phyloP scores from a whole-genome alignment of 2,113 vertebrate species.

The Raphicerus campestris region DNA sequence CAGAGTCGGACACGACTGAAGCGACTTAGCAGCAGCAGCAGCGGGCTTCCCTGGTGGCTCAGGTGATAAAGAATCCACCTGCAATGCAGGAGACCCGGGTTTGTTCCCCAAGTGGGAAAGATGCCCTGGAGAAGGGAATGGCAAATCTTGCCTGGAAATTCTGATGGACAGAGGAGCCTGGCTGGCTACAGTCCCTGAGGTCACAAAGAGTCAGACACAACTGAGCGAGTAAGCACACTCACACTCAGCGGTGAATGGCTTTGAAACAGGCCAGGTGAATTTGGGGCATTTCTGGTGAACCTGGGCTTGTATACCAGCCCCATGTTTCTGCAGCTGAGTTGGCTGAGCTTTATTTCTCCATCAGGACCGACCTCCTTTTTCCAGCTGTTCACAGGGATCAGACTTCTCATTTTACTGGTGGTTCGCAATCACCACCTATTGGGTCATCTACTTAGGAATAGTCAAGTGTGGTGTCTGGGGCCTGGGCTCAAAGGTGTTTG shows the following conservation, averaged over 20 bases:
- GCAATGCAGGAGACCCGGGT: not conserved
- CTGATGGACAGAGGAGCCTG: not conserved
- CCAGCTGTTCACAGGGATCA: not conserved
- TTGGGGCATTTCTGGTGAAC: not conserved
- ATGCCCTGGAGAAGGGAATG: not conserved
- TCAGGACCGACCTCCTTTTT: not conserved
- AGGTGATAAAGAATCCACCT: not conserved
- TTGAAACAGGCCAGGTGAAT: not conserved
- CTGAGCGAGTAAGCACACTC: not conserved
- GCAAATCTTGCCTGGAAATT: not conserved
- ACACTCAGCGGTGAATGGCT: not conserved
- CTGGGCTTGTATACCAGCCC: not conserved
- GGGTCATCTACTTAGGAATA: not conserved
- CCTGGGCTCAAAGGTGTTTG: not conserved
- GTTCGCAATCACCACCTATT: not conserved
- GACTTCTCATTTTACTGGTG: not conserved
- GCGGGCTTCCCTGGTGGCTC: not conserved
- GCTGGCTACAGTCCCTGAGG: not conserved
- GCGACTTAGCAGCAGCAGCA: not conserved
- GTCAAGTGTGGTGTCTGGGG: too few relatives aligned
- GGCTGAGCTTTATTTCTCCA: not conserved
- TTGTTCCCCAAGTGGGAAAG: not conserved
- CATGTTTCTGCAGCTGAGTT: not conserved
- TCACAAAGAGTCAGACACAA: not conserved
- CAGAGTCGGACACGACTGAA: too few relatives aligned